These are phyloP conservation scores for Poecilia wingei DNA, from an alignment of 2,797 vertebrate genomes.

Conservation along the genomic window DNA sequence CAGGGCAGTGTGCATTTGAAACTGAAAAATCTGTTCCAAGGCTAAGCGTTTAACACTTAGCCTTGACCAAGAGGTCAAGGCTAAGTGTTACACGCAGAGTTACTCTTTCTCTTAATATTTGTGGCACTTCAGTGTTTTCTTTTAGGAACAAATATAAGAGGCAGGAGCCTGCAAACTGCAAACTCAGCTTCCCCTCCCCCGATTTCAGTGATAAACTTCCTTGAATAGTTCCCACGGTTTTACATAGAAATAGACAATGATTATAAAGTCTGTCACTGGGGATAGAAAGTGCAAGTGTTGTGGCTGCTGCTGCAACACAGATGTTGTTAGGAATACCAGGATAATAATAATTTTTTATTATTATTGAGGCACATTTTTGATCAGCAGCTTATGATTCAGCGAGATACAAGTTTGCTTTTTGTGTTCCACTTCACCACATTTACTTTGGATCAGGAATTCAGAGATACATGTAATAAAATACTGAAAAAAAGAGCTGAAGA, in stretches of 20 bases:
- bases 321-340: neutral
- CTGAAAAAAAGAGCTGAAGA: neutral
- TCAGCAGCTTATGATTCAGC: neutral
- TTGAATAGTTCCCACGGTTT: neutral
- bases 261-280: neutral
- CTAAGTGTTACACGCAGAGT: neutral
- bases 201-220: neutral
- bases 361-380: neutral
- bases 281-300: neutral
- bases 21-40: neutral
- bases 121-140: neutral
- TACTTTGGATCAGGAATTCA: neutral
- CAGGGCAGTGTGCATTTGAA: neutral
- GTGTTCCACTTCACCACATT: neutral
- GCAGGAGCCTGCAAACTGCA: neutral
- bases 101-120: neutral
- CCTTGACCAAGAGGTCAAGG: neutral
- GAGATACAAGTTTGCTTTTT: neutral
- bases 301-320: neutral
- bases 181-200: neutral
- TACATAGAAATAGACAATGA: neutral
- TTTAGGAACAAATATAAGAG: too few relatives aligned
- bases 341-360: neutral
- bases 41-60: too few relatives aligned
- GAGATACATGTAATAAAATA: constrained; percentile 8